Base-by-base conservation (phyloP, 2,888 invertebrate species). In the Dorcus parallelipipedus region DNA sequence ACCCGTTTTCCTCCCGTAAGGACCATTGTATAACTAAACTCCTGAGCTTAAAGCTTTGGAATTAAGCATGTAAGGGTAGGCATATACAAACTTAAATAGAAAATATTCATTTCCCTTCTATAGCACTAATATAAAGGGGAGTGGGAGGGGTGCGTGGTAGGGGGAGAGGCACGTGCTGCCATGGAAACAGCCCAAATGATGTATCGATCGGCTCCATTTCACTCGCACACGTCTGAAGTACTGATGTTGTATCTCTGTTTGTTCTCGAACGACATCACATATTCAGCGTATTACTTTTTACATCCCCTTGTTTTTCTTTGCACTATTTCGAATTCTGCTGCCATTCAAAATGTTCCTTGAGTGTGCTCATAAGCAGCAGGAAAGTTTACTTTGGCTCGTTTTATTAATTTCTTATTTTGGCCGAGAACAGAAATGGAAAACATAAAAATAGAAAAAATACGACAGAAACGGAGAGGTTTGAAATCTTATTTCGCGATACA, bases 161-260 rank as follows among this genome's bases (percentile, higher is more conserved):
- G 76, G 71, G 71, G 71, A 74, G 74, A 74, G 76, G 76, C 75
- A 76, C 76, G 75, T 78, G 79, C 78, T 80, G 74, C 79, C 79
- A 80, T 80, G 79, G 80, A 76, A 79, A 80, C 79, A 79, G 78
- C 77, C 78, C 78, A 80, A 80, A 80, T 80, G 79, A 80, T 77
- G 79, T 79, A 80, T 80, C 79, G 80, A 80, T 80, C 78, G 73
- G 69, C 66, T 70, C 71, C 69, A 68, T 78, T 78, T 75, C 75
- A 65, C 73, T 76, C 71, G 65, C 70, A 65, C 70, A 65, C 70
- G 68, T 69, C 62, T 58, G 59, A 61, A 60, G 62, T 67, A 68
- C 66, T 67, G 66, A 69, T 69, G 63, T 65, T 70, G 70, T 67
- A 67, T 71, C 66, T 67, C 68, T 61, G 64, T 68, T 68, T 67